Conservation (phyloP, 2,888 invertebrate species). For the Pristionchus japonicus region DNA sequence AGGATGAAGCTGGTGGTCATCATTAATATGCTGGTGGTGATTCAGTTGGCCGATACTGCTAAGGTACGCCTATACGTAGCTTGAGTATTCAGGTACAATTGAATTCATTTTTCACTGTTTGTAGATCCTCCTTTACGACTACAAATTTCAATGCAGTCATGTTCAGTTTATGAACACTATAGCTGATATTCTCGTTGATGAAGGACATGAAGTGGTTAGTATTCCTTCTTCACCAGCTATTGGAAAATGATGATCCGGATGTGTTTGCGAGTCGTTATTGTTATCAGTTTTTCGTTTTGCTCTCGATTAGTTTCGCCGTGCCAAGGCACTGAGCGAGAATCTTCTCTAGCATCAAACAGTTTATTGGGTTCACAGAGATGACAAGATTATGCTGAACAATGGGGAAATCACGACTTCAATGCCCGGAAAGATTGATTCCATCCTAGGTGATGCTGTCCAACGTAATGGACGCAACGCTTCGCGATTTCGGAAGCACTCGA, state of each 20-base stretch:
- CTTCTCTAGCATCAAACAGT: not conserved
- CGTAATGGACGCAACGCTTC: not conserved
- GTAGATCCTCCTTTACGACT: constrained; percentile 56
- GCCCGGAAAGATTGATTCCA: too few relatives aligned
- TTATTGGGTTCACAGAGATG: not conserved
- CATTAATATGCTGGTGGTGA: not conserved
- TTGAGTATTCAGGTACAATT: not conserved
- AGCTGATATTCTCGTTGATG: constrained; percentile 55
- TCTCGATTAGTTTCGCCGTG: too few relatives aligned
- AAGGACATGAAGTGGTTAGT: constrained; percentile 57
- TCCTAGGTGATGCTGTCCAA: not conserved
- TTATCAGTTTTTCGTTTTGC: too few relatives aligned
- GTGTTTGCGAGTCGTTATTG: too few relatives aligned
- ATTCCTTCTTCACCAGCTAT: too few relatives aligned
- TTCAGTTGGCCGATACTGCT: not conserved
- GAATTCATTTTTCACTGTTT: not conserved
- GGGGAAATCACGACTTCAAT: too few relatives aligned
- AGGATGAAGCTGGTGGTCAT: not conserved
- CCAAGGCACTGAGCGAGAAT: too few relatives aligned
- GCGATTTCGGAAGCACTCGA: not conserved
- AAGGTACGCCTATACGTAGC: not conserved
- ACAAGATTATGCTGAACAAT: not conserved
- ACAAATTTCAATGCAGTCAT: constrained; percentile 57
- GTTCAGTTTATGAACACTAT: constrained; percentile 51
- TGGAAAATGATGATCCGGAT: too few relatives aligned